Base-by-base conservation (phyloP, 2,888 invertebrate genomes). In the Meganola albula region DNA sequence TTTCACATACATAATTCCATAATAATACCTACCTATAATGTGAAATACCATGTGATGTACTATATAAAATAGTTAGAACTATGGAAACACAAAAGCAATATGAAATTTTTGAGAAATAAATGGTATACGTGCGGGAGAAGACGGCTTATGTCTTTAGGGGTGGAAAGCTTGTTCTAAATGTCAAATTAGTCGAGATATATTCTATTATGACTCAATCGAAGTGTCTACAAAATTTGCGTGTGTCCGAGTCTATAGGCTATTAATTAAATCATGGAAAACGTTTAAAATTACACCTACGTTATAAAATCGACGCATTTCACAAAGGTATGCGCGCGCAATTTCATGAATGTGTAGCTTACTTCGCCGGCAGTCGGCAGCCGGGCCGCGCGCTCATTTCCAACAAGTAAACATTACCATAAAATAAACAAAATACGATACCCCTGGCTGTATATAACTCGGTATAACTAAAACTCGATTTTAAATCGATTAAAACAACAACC, bases 361-460 rank as follows among this genome's bases (percentile, higher is more conserved):
- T 56, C 71, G 82, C 82, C 84, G 84, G 80, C 76, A 85, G 84
- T 83, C 49, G 54, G 66, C 82, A 77, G 82, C 84, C 75, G 74
- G 84, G 84, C 74, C 60, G 69, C 84, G 77, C 84, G 84, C 74
- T 66, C 70, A 58, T 53, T 61, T 44, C 55, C 63, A 44, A 51
- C 52, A 71, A 61, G 68, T 74, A 76, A 79, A 78, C 77, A 80
- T 60, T 60, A 59, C 49, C 57, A 53, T 52, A 59, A 68, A 60
- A 62, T 65, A 75, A 82, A 74, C 77, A 78, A 74, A 71, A 69
- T 72, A 75, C 79, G 75, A 74, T 42, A 62, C 71, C 73, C 80
- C 79, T 71, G 82, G 82, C 83, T 78, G 75, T 64, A 65, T 58
- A 61, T 62, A 63, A 53, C 40, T 44, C 54, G 58, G 47, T 55